Conservation (phyloP, 1,140 invertebrate species). For the Apolygus lucorum region DNA sequence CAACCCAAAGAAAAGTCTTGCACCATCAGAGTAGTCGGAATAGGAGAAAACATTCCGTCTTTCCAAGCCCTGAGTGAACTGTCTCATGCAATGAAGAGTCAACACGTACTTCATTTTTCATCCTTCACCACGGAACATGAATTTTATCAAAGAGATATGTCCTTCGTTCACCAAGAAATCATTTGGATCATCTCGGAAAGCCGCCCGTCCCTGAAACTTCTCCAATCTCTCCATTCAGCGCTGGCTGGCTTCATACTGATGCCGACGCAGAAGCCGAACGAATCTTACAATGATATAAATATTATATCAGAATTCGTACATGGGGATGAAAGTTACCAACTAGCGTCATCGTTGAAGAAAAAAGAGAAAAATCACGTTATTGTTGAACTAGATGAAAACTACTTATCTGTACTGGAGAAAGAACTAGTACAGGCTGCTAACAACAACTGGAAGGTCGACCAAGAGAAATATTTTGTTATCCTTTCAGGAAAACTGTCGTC, state of each 20-base stretch:
- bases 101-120: background rate
- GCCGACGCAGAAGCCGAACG: background rate
- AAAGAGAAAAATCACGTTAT: background rate
- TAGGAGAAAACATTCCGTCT: background rate
- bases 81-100: background rate
- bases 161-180: conserved; percentile 1
- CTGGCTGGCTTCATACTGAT: background rate
- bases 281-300: background rate
- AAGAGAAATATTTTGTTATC: background rate
- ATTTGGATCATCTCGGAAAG: background rate
- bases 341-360: background rate
- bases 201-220: background rate
- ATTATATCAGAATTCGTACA: background rate
- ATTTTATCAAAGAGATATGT: background rate
- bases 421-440: background rate
- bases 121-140: background rate
- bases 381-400: background rate
- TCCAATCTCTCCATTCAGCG: background rate
- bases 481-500: background rate
- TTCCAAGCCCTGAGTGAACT: background rate
- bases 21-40: background rate
- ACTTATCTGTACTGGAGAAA: background rate
- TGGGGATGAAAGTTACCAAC: background rate
- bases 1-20: background rate
- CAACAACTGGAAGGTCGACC: background rate